Evolutionary conservation across 2,888 invertebrate species (phyloP).

Genomic region (Synergus laeviventris): DNA sequence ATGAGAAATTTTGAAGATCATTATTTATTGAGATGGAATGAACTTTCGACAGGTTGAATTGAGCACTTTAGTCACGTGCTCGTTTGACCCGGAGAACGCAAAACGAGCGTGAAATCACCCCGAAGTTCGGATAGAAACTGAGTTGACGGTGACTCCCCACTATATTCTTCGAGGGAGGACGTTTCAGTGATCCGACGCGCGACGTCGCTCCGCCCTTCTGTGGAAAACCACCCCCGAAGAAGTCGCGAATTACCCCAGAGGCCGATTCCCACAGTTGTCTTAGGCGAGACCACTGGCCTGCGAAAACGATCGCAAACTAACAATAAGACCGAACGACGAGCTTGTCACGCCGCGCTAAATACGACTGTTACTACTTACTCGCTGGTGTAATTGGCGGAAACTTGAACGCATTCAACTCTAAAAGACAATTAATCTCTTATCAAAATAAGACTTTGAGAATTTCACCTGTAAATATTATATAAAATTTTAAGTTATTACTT

Average conservation of each 20-base stretch:
- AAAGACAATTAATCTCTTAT: background rate
- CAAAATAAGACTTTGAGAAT: background rate
- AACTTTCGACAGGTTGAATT: background rate
- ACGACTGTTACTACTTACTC: background rate
- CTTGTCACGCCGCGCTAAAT: background rate
- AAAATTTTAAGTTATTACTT: no score
- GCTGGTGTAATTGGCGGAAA: background rate
- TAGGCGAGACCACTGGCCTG: constrained; percentile 38
- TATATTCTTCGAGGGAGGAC: constrained; percentile 61
- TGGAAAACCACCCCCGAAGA: constrained; percentile 61
- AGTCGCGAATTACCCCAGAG: constrained; percentile 43
- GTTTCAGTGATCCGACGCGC: constrained; percentile 67
- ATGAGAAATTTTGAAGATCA: background rate
- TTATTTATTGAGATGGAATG: background rate
- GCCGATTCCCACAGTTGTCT: constrained; percentile 42
- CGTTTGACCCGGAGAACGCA: constrained; percentile 29
- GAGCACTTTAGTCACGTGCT: constrained; percentile 41
- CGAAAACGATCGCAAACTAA: constrained; percentile 43
- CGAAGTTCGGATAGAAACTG: constrained; percentile 71
- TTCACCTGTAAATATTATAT: no score
- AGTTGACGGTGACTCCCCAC: constrained; percentile 66
- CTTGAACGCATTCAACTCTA: background rate
- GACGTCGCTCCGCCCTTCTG: constrained; percentile 72
- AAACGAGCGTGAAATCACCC: constrained; percentile 64
- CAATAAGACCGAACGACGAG: constrained; percentile 29